Evolutionary conservation across 53 echinoderm and acorn worm species (phyloP).

Genomic region (Apostichopus leukothele): DNA sequence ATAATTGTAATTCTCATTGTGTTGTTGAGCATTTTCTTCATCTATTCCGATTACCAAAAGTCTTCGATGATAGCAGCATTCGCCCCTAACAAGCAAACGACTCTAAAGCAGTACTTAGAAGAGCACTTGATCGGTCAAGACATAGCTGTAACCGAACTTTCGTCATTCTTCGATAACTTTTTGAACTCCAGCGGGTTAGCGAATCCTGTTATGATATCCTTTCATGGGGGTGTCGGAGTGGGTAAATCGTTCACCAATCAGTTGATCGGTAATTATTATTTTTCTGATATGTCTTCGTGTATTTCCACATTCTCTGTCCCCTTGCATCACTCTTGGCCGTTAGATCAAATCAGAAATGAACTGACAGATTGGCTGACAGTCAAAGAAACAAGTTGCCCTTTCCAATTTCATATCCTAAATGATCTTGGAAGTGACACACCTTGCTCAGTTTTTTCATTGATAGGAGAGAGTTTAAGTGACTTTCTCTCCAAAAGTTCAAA

Average conservation of each 20-base stretch:
- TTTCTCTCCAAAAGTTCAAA: not conserved
- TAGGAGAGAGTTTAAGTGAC: constrained; percentile 10
- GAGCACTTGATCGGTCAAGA: constrained; percentile 68
- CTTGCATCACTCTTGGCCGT: not conserved
- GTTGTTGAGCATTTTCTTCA: not conserved
- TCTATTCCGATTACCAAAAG: not conserved
- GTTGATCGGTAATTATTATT: constrained; percentile 38
- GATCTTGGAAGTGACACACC: constrained; percentile 64
- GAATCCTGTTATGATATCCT: constrained; percentile 58
- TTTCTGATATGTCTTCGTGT: not conserved
- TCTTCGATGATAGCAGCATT: not conserved
- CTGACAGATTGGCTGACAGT: constrained; percentile 13
- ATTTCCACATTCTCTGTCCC: constrained; percentile 25
- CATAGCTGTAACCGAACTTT: constrained; percentile 49
- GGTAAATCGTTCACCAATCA: constrained; percentile 84
- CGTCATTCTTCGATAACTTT: constrained; percentile 43
- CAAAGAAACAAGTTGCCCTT: constrained; percentile 43
- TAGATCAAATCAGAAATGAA: not conserved
- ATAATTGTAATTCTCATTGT: not conserved
- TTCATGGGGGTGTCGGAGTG: constrained; percentile 86
- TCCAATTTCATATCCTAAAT: constrained; percentile 60
- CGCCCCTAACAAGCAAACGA: constrained; percentile 9
- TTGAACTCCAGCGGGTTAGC: constrained; percentile 34
- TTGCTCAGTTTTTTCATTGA: constrained; percentile 21
- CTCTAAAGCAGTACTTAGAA: constrained; percentile 46